Conservation (phyloP, 2,888 invertebrate species). For the Leptothorax acervorum region DNA sequence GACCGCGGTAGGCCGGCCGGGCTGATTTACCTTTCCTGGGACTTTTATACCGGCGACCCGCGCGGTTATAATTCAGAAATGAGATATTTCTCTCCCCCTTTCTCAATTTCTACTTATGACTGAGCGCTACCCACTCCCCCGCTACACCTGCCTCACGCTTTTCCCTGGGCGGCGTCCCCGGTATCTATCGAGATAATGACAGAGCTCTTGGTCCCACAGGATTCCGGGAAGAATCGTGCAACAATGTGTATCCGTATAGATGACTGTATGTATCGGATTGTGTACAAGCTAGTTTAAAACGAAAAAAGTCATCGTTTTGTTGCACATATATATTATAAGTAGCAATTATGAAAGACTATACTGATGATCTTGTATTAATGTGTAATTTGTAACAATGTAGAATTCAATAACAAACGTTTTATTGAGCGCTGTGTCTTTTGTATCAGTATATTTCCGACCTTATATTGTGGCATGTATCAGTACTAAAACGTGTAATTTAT, state of each 20-base stretch:
- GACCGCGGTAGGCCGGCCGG: conserved; percentile 34
- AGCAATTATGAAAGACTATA: neutral
- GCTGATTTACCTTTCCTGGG: conserved; percentile 51
- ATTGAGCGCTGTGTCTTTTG: neutral
- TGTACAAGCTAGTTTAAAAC: neutral
- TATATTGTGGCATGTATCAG: neutral
- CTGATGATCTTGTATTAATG: neutral
- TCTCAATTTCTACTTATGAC: conserved; percentile 52
- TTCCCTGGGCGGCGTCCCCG: conserved; percentile 13
- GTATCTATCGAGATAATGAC: conserved; percentile 70
- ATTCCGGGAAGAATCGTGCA: conserved; percentile 73
- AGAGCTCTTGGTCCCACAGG: conserved; percentile 66
- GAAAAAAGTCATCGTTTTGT: neutral
- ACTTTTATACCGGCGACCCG: conserved; percentile 54
- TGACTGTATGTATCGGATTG: neutral
- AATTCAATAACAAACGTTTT: neutral
- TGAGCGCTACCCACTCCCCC: neutral
- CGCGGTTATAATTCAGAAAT: conserved; percentile 66
- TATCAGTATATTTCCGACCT: conserved; percentile 3
- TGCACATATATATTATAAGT: neutral
- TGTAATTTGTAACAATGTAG: too few species aligned
- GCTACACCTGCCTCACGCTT: neutral
- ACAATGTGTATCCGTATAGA: conserved; percentile 68
- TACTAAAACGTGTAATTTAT: conserved; percentile 24
- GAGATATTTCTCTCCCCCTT: conserved; percentile 54